A percentile compares a stretch with the other conserved stretches of the same genome.
Conservation (phyloP, 2,888 invertebrate species). For the Tenthredo notha region DNA sequence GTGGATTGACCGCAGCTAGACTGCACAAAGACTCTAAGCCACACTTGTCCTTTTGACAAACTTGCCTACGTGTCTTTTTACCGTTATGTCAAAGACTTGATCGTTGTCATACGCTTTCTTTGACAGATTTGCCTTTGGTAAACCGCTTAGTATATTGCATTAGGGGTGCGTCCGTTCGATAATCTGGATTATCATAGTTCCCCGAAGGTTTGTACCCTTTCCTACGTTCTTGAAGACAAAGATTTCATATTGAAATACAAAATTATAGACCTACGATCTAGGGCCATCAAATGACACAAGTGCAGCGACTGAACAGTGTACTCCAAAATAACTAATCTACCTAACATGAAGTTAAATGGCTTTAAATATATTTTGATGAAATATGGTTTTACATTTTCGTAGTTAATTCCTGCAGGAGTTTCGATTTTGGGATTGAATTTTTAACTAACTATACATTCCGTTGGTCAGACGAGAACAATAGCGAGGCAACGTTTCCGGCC, state of each 20-base stretch:
- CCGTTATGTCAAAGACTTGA: neutral
- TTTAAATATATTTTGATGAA: neutral
- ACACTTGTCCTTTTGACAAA: conserved; percentile 14
- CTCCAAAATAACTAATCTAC: neutral
- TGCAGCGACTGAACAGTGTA: neutral
- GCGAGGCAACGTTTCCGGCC: neutral
- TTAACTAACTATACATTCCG: neutral
- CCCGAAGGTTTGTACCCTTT: neutral
- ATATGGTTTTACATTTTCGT: neutral
- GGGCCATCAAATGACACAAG: neutral
- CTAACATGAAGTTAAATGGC: neutral
- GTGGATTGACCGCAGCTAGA: neutral
- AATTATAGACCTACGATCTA: neutral
- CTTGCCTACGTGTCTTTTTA: neutral
- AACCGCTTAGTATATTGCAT: conserved; percentile 23
- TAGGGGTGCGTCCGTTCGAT: conserved; percentile 26
- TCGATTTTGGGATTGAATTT: neutral
- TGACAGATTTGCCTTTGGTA: conserved; percentile 33
- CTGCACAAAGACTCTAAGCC: conserved; percentile 1
- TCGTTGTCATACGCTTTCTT: conserved; percentile 24
- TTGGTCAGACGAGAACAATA: neutral
- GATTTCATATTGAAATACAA: neutral
- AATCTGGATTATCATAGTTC: conserved; percentile 7
- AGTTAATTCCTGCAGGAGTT: neutral
- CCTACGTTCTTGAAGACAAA: neutral